These are phyloP conservation scores for Globodera rostochiensis DNA, from an alignment of 1,140 invertebrate genomes.

Conservation along the genomic window DNA sequence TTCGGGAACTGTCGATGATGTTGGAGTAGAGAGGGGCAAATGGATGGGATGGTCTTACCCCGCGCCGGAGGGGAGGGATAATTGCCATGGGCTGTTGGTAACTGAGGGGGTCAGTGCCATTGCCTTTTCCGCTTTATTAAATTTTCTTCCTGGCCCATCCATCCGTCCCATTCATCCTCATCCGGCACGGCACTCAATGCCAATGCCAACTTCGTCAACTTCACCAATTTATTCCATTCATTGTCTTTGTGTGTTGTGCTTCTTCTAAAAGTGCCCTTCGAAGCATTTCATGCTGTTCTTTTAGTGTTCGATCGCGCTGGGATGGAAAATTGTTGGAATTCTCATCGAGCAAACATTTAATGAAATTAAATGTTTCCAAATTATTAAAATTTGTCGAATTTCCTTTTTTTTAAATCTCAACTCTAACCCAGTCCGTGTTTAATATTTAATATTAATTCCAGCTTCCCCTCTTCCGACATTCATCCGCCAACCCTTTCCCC, in stretches of 20 bases:
- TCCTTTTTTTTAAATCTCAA: too few species aligned
- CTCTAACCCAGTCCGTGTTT: background rate
- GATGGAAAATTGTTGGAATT: too few species aligned
- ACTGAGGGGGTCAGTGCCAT: background rate
- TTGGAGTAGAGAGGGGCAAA: background rate
- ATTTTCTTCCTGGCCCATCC: conserved; percentile 1
- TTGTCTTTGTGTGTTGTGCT: background rate
- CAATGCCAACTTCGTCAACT: conserved; percentile 1
- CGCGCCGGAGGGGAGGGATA: background rate
- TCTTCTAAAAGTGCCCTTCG: too few species aligned
- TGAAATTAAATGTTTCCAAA: too few species aligned
- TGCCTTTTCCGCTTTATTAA: conserved; percentile 5
- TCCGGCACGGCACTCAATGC: background rate
- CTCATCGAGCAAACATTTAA: too few species aligned
- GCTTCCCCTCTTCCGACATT: background rate
- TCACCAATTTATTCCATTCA: background rate
- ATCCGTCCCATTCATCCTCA: background rate
- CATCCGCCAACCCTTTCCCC: background rate
- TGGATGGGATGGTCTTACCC: background rate
- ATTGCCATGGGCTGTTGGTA: background rate
- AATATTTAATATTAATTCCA: too few species aligned
- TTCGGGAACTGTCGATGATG: background rate
- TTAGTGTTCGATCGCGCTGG: too few species aligned
- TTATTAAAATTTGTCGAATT: too few species aligned
- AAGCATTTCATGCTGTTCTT: too few species aligned